phyloP scores from a whole-genome alignment of 2,113 vertebrate genomes.

The Megaceryle maxima region DNA sequence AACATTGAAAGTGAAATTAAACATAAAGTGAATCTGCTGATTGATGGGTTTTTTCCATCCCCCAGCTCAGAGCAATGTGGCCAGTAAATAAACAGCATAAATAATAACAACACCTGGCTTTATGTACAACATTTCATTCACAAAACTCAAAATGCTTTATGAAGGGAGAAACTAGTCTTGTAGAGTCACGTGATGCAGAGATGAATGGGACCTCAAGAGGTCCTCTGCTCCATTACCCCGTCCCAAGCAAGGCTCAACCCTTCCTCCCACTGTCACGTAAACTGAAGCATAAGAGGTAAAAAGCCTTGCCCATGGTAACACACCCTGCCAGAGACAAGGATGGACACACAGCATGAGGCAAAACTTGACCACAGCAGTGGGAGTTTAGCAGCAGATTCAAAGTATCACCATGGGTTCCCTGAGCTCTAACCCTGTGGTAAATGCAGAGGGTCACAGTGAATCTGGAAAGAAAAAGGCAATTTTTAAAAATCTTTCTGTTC shows the following conservation, averaged over 20 bases:
- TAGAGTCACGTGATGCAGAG: not conserved
- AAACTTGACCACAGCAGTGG: not conserved
- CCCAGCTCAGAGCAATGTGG: not conserved
- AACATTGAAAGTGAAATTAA: not conserved
- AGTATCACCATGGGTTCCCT: not conserved
- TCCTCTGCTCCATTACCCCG: not conserved
- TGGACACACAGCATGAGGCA: not conserved
- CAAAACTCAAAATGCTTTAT: not conserved
- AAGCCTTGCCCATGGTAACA: not conserved
- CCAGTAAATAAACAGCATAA: conserved; percentile 35
- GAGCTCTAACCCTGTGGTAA: not conserved
- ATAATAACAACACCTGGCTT: conserved; percentile 43
- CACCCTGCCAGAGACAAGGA: not conserved
- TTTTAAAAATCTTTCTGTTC: not conserved
- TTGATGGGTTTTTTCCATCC: not conserved
- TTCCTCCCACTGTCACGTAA: not conserved
- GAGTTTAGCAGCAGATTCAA: not conserved
- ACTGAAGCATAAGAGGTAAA: not conserved
- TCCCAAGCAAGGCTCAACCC: not conserved
- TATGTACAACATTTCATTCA: not conserved
- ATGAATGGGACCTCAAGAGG: not conserved
- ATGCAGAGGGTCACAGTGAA: fast-evolving
- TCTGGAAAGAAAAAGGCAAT: not conserved
- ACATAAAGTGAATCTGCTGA: conserved; percentile 7
- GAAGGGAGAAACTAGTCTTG: not conserved